phyloP scores from a whole-genome alignment of 2,797 vertebrate species.

The Harpagifer antarcticus region DNA sequence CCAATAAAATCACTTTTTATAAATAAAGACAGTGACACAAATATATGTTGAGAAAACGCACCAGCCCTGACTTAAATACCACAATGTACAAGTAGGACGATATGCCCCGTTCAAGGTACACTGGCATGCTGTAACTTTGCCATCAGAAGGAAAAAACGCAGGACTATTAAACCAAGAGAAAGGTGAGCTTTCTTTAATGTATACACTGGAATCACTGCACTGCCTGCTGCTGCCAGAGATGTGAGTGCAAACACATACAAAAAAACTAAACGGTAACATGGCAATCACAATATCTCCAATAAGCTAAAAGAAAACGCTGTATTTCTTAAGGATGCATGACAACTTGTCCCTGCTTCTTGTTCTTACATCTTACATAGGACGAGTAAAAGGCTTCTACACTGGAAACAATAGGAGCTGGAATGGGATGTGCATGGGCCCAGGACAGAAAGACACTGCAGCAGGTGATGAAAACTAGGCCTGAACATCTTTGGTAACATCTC shows the following conservation, averaged over 20 bases:
- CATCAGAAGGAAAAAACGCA: background rate
- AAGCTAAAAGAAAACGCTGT: too few species aligned
- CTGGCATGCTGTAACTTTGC: background rate
- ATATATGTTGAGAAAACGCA: background rate
- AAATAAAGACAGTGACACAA: background rate
- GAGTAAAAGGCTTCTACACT: too few species aligned
- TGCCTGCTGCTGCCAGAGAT: background rate
- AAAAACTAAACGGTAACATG: too few species aligned
- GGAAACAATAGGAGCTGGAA: too few species aligned
- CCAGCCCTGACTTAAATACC: background rate
- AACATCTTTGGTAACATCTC: too few species aligned
- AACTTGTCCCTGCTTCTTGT: too few species aligned
- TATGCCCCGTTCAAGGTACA: background rate
- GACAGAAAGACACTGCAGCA: too few species aligned
- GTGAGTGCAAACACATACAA: background rate
- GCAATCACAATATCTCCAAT: too few species aligned
- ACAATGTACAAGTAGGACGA: background rate
- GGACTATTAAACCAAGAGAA: background rate
- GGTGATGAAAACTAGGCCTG: too few species aligned
- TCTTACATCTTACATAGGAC: too few species aligned
- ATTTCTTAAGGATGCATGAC: too few species aligned
- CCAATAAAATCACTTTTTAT: background rate
- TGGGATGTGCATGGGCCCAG: too few species aligned
- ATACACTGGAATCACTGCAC: background rate
- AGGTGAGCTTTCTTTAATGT: background rate